These are phyloP conservation scores for Cyclopterus lumpus DNA, from an alignment of 2,797 vertebrate species.

Conservation along the genomic window DNA sequence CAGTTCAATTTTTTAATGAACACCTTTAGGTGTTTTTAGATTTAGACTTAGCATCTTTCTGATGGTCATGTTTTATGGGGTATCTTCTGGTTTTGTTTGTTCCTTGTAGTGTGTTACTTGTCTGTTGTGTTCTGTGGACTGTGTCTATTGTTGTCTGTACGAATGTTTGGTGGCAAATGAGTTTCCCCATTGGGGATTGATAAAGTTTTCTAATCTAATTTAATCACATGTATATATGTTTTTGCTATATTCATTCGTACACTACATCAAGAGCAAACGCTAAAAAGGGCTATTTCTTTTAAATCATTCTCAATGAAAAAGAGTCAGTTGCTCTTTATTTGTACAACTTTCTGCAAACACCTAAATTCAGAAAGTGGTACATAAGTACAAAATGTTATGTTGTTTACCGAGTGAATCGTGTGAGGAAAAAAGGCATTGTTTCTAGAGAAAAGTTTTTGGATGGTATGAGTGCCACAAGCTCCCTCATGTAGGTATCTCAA, in stretches of 20 bases:
- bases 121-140: no score
- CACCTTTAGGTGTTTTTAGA: no score
- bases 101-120: no score
- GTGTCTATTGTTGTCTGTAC: no score
- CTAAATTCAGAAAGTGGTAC: neutral
- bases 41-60: no score
- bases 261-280: neutral
- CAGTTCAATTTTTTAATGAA: no score
- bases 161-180: no score
- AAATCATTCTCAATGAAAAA: neutral
- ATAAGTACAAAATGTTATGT: neutral
- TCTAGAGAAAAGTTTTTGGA: neutral
- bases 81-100: no score
- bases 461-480: neutral
- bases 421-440: neutral
- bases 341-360: slow-evolving; percentile 5
- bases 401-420: neutral
- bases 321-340: neutral
- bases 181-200: no score
- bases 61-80: no score
- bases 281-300: neutral
- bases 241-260: neutral
- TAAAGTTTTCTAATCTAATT: no score
- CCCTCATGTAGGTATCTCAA: neutral
- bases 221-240: neutral